Conservation (phyloP, 2,113 vertebrate species). For the Kryptolebias marmoratus region DNA sequence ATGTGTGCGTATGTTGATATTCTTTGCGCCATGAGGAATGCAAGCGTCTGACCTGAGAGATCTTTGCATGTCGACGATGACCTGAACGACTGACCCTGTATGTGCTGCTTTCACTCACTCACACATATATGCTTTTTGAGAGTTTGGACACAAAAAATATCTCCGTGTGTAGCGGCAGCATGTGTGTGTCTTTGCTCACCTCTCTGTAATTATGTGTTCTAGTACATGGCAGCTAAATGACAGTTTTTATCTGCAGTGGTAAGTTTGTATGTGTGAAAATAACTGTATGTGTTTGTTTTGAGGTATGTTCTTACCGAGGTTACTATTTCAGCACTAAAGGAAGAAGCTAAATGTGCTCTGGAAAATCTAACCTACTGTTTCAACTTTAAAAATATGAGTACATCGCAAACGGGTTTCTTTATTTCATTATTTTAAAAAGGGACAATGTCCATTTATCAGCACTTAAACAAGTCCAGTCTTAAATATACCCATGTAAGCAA, state of each 20-base stretch:
- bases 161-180: constrained; percentile 15
- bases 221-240: constrained; percentile 58
- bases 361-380: no score
- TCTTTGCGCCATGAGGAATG: constrained; percentile 61
- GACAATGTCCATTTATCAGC: no score
- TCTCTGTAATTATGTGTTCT: constrained; percentile 66
- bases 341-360: background rate
- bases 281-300: constrained; percentile 10
- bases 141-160: constrained; percentile 19
- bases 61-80: constrained; percentile 56
- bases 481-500: no score
- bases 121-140: constrained; percentile 7
- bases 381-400: no score
- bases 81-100: constrained; percentile 44
- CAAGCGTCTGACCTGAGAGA: constrained; percentile 47
- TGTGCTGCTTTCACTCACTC: constrained; percentile 37
- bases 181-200: constrained; percentile 33
- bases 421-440: no score
- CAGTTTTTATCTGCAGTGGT: constrained; percentile 27
- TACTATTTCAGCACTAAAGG: constrained; percentile 32
- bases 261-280: constrained; percentile 55
- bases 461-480: no score
- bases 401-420: no score
- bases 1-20: background rate
- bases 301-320: constrained; percentile 15